Conservation (phyloP, 2,888 invertebrate species). For the Ophion ventricosus region DNA sequence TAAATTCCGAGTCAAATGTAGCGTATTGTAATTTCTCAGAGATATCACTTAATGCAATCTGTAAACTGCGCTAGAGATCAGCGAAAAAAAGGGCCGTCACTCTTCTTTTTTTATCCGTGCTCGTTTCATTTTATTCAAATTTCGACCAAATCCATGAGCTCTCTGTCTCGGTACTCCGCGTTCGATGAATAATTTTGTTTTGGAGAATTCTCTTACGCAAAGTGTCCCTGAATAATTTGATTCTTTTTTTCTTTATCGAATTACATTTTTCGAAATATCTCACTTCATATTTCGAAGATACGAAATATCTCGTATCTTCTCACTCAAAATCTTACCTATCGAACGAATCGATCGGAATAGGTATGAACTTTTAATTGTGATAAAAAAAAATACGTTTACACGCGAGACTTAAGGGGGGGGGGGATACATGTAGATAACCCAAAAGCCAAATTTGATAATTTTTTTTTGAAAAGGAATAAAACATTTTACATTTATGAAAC, state of each 20-base stretch:
- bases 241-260: not conserved
- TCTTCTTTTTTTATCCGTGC: slow-evolving; percentile 25
- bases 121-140: slow-evolving; percentile 60
- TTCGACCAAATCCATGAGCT: not conserved
- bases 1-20: slow-evolving; percentile 83
- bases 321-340: no score
- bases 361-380: no score
- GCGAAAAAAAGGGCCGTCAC: slow-evolving; percentile 38
- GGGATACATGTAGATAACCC: no score
- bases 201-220: not conserved
- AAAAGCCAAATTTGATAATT: no score
- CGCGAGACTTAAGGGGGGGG: no score
- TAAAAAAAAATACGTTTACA: no score
- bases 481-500: no score
- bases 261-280: not conserved
- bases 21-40: slow-evolving; percentile 80
- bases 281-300: no score
- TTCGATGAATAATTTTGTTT: slow-evolving; percentile 55
- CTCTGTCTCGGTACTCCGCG: slow-evolving; percentile 3
- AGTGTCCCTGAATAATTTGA: not conserved
- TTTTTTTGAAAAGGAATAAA: no score
- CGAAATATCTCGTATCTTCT: no score
- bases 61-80: slow-evolving; percentile 57
- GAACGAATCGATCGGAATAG: no score
- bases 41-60: slow-evolving; percentile 82